Conservation (phyloP, 2,888 invertebrate genomes). For the Tethea ocularis region DNA sequence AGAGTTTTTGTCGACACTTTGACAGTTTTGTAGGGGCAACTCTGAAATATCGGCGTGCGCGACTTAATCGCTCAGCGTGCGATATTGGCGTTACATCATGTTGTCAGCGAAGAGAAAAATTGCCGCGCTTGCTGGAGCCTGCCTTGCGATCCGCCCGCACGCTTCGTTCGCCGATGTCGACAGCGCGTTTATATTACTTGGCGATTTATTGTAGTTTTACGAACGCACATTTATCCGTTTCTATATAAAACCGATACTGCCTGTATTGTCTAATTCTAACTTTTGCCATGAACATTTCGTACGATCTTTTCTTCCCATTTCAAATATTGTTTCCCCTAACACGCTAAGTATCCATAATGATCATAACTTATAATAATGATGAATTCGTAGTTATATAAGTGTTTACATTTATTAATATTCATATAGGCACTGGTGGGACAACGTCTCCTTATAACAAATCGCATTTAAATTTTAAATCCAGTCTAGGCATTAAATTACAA, state of each 20-base stretch:
- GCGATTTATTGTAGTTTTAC: slow-evolving; percentile 78
- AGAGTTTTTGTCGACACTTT: slow-evolving; percentile 74
- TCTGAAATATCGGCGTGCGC: slow-evolving; percentile 82
- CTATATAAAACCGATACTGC: slow-evolving; percentile 39
- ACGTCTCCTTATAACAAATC: background rate
- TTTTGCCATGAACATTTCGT: too few relatives aligned
- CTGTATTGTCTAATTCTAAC: slow-evolving; percentile 18
- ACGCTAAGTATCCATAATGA: too few relatives aligned
- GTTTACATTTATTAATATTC: background rate
- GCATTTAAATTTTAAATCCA: too few relatives aligned
- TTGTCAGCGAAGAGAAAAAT: slow-evolving; percentile 83
- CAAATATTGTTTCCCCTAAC: too few relatives aligned
- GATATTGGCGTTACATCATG: slow-evolving; percentile 84
- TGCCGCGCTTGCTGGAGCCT: slow-evolving; percentile 59
- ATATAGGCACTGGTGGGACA: background rate
- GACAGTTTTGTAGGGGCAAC: slow-evolving; percentile 82
- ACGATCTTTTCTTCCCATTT: too few relatives aligned
- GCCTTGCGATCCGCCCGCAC: slow-evolving; percentile 51
- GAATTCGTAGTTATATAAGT: too few relatives aligned
- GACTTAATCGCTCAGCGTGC: slow-evolving; percentile 83
- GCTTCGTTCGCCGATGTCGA: slow-evolving; percentile 63
- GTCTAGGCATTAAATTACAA: too few relatives aligned
- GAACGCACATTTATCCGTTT: slow-evolving; percentile 71
- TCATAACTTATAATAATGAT: too few relatives aligned
- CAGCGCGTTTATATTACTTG: slow-evolving; percentile 78